phyloP scores from a whole-genome alignment of 2,113 vertebrate species.

The Clarias batrachus region DNA sequence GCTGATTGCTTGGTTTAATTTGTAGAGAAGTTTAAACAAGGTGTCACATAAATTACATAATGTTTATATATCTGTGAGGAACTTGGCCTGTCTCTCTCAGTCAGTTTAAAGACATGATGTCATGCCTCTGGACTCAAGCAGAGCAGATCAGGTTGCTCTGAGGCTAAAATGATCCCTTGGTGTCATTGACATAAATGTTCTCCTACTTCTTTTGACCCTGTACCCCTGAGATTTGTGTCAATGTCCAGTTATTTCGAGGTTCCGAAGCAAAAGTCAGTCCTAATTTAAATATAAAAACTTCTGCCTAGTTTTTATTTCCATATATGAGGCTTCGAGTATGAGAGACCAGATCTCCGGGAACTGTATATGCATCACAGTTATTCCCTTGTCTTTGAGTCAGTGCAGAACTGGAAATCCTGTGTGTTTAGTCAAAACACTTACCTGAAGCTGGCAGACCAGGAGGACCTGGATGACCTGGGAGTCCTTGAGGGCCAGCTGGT shows the following conservation, averaged over 20 bases:
- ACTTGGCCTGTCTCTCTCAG: constrained; percentile 47
- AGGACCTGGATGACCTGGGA: constrained; percentile 83
- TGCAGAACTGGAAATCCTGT: neutral
- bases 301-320: neutral
- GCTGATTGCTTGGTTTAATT: constrained; percentile 46
- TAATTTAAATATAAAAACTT: neutral
- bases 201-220: constrained; percentile 48
- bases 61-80: constrained; percentile 55
- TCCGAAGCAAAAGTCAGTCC: neutral
- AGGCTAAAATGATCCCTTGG: constrained; percentile 58
- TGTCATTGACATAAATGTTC: constrained; percentile 54
- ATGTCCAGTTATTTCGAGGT: neutral
- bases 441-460: constrained; percentile 84
- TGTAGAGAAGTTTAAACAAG: constrained; percentile 54
- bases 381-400: neutral
- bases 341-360: neutral
- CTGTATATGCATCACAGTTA: neutral
- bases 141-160: constrained; percentile 59
- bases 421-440: constrained; percentile 61
- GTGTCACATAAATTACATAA: constrained; percentile 65
- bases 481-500: constrained; percentile 84
- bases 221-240: neutral
- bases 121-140: constrained; percentile 57
- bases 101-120: constrained; percentile 66
- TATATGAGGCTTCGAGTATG: neutral